Percentiles rank a stretch among this genome's conserved stretches.
phyloP scores from a whole-genome alignment of 2,113 vertebrate genomes.

The Ivindomyrus marchei region DNA sequence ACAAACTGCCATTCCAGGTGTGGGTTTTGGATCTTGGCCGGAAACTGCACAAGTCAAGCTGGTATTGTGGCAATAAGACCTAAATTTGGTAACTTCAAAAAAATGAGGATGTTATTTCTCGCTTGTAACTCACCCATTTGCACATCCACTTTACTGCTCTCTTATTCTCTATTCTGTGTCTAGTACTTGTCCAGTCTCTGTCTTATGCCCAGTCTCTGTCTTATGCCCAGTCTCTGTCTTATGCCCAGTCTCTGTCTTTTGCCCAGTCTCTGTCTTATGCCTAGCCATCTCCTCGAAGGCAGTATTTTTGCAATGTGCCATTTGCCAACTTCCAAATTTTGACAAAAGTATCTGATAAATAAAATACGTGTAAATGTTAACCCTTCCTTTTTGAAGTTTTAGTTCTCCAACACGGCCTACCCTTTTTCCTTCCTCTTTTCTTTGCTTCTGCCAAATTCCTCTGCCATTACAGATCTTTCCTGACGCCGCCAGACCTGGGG shows the following conservation, averaged over 20 bases:
- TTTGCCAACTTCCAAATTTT: background rate
- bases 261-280: background rate
- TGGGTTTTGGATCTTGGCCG: background rate
- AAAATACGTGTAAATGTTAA: background rate
- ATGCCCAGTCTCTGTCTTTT: too few relatives aligned
- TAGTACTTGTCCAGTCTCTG: background rate
- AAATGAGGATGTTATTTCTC: background rate
- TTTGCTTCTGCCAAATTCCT: background rate
- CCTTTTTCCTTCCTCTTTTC: background rate
- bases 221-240: too few relatives aligned
- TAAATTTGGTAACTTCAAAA: background rate
- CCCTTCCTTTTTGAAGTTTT: background rate
- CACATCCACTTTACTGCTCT: background rate
- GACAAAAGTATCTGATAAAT: background rate
- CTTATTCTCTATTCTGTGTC: background rate
- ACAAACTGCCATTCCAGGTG: constrained; percentile 57
- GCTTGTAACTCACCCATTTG: background rate
- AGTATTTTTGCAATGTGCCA: background rate
- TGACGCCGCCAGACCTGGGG: background rate
- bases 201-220: background rate
- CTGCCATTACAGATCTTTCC: background rate
- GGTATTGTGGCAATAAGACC: background rate
- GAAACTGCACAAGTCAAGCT: background rate
- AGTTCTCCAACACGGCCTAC: background rate
- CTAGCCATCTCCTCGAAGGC: background rate